phyloP scores from a whole-genome alignment of 2,888 invertebrate genomes.

The Eristalinus sepulchralis region DNA sequence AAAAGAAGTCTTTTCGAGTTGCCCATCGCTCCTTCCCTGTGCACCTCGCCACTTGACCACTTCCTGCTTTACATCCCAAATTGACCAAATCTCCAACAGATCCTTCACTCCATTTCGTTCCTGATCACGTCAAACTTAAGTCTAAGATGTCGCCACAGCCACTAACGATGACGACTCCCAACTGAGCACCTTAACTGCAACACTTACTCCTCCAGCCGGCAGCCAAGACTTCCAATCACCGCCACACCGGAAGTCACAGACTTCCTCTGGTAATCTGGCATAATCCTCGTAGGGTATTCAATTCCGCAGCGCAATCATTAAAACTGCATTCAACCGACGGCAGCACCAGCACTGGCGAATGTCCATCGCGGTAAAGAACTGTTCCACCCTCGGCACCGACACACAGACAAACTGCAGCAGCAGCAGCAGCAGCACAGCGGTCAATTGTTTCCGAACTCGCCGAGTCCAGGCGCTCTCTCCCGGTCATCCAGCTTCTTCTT shows the following conservation, averaged over 20 bases:
- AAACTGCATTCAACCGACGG: slow-evolving; percentile 49
- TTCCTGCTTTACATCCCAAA: too few relatives aligned
- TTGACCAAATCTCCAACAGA: too few relatives aligned
- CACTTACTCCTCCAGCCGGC: slow-evolving; percentile 49
- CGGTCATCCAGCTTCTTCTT: slow-evolving; percentile 5
- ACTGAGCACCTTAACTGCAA: slow-evolving; percentile 57
- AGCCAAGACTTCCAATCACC: slow-evolving; percentile 54
- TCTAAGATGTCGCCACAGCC: not conserved
- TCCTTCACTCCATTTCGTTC: too few relatives aligned
- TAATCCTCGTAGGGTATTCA: slow-evolving; percentile 68
- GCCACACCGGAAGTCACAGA: slow-evolving; percentile 61
- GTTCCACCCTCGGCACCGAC: not conserved
- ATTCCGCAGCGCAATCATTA: slow-evolving; percentile 67
- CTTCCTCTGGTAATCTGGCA: slow-evolving; percentile 42
- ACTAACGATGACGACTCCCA: slow-evolving; percentile 27
- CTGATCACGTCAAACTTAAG: too few relatives aligned
- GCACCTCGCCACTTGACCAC: too few relatives aligned
- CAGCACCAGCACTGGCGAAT: not conserved
- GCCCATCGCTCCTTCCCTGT: too few relatives aligned
- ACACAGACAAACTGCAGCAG: not conserved
- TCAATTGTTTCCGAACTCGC: slow-evolving; percentile 60
- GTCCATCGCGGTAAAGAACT: not conserved
- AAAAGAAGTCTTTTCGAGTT: too few relatives aligned
- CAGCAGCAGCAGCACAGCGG: slow-evolving; percentile 44
- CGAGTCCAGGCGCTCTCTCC: slow-evolving; percentile 7